These are phyloP conservation scores for Astyanax mexicanus DNA, from an alignment of 2,797 vertebrate species.

Conservation along the genomic window DNA sequence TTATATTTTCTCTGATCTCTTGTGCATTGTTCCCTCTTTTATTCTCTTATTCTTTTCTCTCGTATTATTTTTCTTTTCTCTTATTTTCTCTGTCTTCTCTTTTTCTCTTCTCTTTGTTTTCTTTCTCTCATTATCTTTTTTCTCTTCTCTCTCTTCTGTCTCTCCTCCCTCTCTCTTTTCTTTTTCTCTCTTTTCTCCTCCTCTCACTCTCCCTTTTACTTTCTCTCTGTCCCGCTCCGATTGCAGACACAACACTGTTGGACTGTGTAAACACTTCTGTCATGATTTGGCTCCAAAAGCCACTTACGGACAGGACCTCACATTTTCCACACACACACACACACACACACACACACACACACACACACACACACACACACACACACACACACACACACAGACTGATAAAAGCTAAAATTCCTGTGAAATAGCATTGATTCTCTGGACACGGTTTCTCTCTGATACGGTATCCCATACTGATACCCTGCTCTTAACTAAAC, in stretches of 20 bases:
- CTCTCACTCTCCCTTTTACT: neutral
- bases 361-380: slow-evolving; percentile 44
- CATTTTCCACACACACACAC: slow-evolving; percentile 21
- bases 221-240: no score
- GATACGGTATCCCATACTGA: slow-evolving; percentile 17
- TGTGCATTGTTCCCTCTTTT: no score
- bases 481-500: neutral
- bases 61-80: neutral
- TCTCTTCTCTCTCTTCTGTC: neutral
- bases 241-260: slow-evolving; percentile 10
- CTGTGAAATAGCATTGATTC: neutral
- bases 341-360: slow-evolving; percentile 38
- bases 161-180: neutral
- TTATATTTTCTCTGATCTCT: neutral
- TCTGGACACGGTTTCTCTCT: neutral
- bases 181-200: no score
- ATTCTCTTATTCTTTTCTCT: no score
- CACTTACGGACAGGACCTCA: slow-evolving; percentile 9
- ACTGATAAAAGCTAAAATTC: neutral
- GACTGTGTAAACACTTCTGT: neutral
- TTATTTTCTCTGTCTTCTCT: neutral
- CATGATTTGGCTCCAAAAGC: neutral
- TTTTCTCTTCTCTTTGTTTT: neutral
- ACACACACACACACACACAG: slow-evolving; percentile 36
- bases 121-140: neutral